These are phyloP conservation scores for Gephyroberyx darwinii DNA, from an alignment of 2,797 vertebrate genomes.

Conservation along the genomic window DNA sequence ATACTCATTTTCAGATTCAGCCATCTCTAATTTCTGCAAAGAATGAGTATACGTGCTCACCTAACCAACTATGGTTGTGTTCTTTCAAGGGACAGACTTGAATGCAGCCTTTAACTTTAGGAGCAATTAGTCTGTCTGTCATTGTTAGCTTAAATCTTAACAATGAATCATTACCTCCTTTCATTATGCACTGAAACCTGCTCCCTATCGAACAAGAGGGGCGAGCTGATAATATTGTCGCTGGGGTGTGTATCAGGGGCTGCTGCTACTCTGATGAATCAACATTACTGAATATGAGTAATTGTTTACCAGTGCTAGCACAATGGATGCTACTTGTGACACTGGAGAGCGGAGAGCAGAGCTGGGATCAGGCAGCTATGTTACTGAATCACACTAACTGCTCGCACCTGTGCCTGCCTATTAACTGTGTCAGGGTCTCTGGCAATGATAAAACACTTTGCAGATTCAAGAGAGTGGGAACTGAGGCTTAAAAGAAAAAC, in stretches of 20 bases:
- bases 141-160: conserved; percentile 22
- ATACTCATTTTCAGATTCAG: background rate
- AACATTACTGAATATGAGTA: conserved; percentile 15
- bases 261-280: conserved; percentile 24
- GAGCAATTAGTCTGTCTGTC: conserved; percentile 50
- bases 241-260: background rate
- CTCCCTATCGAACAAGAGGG: conserved; percentile 26
- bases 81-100: conserved; percentile 2
- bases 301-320: conserved; percentile 22
- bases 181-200: conserved; percentile 28
- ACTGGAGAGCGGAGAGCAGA: conserved; percentile 9
- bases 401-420: conserved; percentile 50
- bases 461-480: background rate
- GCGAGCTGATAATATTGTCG: conserved; percentile 19
- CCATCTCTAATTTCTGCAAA: background rate
- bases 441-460: conserved; percentile 22
- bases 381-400: conserved; percentile 35
- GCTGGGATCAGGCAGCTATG: conserved; percentile 13
- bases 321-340: conserved; percentile 24
- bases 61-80: conserved; percentile 5
- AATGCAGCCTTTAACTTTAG: conserved; percentile 34
- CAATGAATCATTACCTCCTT: conserved; percentile 45
- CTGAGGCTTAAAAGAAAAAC: background rate
- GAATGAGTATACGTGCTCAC: background rate
- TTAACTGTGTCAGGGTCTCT: conserved; percentile 27